Evolutionary conservation across 1,140 invertebrate genomes (phyloP).

Genomic region (Drosophila auraria): DNA sequence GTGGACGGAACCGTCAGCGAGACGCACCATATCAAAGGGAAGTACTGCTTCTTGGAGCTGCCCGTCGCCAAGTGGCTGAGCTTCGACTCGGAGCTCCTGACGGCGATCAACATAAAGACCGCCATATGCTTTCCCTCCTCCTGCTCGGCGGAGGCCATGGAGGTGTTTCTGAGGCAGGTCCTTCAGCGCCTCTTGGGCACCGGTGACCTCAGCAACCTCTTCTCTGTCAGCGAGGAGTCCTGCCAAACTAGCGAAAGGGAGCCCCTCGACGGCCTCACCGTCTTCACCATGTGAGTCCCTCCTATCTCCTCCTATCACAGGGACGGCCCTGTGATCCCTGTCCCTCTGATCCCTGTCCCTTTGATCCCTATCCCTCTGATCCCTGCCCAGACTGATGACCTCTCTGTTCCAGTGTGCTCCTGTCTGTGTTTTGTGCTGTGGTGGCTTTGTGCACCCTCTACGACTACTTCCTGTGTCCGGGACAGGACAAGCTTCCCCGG

Average conservation of each 20-base stretch:
- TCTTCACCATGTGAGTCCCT: constrained; percentile 58
- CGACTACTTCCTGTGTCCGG: constrained; percentile 51
- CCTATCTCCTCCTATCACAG: too few relatives aligned
- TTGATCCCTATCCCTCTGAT: neutral
- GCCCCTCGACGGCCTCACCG: constrained; percentile 41
- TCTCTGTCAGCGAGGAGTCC: constrained; percentile 9
- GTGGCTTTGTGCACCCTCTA: constrained; percentile 41
- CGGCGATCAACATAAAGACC: neutral
- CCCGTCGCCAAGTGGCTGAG: constrained; percentile 21
- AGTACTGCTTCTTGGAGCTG: constrained; percentile 55
- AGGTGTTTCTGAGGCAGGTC: constrained; percentile 35
- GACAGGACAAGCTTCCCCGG: constrained; percentile 32
- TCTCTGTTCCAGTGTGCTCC: constrained; percentile 35
- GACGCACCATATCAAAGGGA: constrained; percentile 32
- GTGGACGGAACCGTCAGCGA: constrained; percentile 15
- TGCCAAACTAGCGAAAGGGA: constrained; percentile 34
- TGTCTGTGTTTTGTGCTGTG: constrained; percentile 24
- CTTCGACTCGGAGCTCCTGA: neutral
- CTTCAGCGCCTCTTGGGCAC: constrained; percentile 40
- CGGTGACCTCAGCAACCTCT: neutral
- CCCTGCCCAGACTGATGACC: neutral
- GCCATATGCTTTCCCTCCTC: constrained; percentile 58
- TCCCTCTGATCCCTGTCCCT: neutral
- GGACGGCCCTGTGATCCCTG: too few relatives aligned
- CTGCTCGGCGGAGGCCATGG: constrained; percentile 43